These are phyloP conservation scores for Euwallacea similis DNA, from an alignment of 1,140 invertebrate genomes.

Conservation along the genomic window DNA sequence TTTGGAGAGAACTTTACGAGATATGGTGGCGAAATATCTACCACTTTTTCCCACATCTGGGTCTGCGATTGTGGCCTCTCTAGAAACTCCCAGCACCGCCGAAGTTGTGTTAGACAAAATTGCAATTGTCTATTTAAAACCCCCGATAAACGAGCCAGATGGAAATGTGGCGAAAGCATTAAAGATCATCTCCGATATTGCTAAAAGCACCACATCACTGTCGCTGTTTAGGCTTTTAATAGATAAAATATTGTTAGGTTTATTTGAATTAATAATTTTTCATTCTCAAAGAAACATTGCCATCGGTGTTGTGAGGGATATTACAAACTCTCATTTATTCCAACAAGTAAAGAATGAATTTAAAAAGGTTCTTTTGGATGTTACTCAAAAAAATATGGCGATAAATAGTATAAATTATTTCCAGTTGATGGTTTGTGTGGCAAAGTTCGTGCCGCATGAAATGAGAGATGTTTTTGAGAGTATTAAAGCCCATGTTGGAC, in stretches of 20 bases:
- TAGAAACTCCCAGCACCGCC: slow-evolving; percentile 35
- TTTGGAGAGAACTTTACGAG: slow-evolving; percentile 46
- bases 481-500: slow-evolving; percentile 43
- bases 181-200: slow-evolving; percentile 43
- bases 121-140: slow-evolving; percentile 44
- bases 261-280: slow-evolving; percentile 49
- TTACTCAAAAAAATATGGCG: slow-evolving; percentile 49
- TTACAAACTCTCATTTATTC: slow-evolving; percentile 40
- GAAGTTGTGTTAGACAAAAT: slow-evolving; percentile 46
- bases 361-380: slow-evolving; percentile 26
- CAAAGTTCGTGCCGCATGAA: slow-evolving; percentile 45
- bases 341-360: slow-evolving; percentile 39
- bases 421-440: slow-evolving; percentile 45
- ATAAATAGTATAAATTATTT: slow-evolving; percentile 50
- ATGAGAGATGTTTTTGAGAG: slow-evolving; percentile 37
- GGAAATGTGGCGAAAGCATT: slow-evolving; percentile 46
- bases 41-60: slow-evolving; percentile 45
- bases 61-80: slow-evolving; percentile 43
- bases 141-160: slow-evolving; percentile 43
- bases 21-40: slow-evolving; percentile 48
- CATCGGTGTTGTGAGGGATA: slow-evolving; percentile 39
- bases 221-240: slow-evolving; percentile 37
- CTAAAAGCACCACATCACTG: slow-evolving; percentile 38
- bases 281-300: slow-evolving; percentile 44
- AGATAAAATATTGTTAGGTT: slow-evolving; percentile 42